A percentile compares a stretch with the other conserved stretches of the same genome.
phyloP scores from a whole-genome alignment of 2,888 invertebrate genomes.

The Anodontia alba region DNA sequence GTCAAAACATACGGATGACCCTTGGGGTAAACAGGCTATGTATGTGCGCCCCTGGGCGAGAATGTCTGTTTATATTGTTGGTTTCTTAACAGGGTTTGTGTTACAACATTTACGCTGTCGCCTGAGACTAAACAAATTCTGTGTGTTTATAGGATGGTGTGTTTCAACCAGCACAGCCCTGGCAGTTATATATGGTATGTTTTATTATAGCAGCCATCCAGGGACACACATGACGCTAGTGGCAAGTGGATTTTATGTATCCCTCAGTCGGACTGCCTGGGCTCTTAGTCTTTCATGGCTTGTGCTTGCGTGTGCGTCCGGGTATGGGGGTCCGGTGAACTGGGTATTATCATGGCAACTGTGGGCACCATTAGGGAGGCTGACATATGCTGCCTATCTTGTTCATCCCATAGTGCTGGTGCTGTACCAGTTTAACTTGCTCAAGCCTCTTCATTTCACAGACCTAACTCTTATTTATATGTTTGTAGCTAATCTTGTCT shows the following conservation, averaged over 20 bases:
- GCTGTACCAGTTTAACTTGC: constrained; percentile 37
- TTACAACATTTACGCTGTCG: constrained; percentile 71
- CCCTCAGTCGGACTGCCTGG: constrained; percentile 85
- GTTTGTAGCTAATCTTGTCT: constrained; percentile 46
- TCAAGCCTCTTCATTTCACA: constrained; percentile 45
- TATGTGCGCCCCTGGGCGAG: constrained; percentile 85
- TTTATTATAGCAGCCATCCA: constrained; percentile 71
- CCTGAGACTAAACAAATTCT: constrained; percentile 56
- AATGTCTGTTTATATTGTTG: constrained; percentile 85
- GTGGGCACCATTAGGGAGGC: constrained; percentile 93
- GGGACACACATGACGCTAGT: constrained; percentile 54
- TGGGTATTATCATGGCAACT: constrained; percentile 92
- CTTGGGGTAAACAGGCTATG: constrained; percentile 36
- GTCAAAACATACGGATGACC: constrained; percentile 47
- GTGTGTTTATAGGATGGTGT: constrained; percentile 71
- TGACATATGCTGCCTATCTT: constrained; percentile 97
- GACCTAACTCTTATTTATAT: constrained; percentile 47
- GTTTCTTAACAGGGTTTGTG: constrained; percentile 83
- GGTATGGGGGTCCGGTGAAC: constrained; percentile 90
- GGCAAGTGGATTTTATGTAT: constrained; percentile 82
- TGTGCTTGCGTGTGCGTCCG: constrained; percentile 85
- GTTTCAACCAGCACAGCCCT: constrained; percentile 65
- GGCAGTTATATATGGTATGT: constrained; percentile 78
- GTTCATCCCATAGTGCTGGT: constrained; percentile 74
- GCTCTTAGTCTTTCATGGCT: constrained; percentile 86